Evolutionary conservation across 2,113 vertebrate species (phyloP).

Genomic region (Pygoscelis antarcticus): DNA sequence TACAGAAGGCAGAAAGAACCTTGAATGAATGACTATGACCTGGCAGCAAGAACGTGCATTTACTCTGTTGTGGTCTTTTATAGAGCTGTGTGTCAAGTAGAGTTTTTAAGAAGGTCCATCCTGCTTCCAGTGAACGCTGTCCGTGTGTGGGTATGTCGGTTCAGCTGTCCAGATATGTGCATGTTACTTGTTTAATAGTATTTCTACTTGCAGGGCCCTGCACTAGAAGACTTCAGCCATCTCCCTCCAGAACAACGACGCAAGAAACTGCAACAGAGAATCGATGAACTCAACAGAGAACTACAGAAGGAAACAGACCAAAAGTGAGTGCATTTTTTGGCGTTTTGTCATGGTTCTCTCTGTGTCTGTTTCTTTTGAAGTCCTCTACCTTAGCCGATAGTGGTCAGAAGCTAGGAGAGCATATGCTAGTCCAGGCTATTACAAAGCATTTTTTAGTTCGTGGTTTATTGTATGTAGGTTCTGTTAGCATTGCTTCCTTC

Average conservation of each 20-base stretch:
- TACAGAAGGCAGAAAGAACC: background rate
- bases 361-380: background rate
- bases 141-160: constrained; percentile 45
- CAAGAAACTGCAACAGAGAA: constrained; percentile 93
- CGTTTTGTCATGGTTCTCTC: background rate
- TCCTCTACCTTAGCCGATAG: background rate
- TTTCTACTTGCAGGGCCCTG: constrained; percentile 84
- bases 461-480: background rate
- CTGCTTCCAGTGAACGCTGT: constrained; percentile 44
- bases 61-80: background rate
- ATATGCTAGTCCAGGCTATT: background rate
- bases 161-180: background rate
- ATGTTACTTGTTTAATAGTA: background rate
- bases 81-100: constrained; percentile 13
- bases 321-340: constrained; percentile 76
- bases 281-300: constrained; percentile 93
- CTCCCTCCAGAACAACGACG: constrained; percentile 96
- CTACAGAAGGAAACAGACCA: constrained; percentile 97
- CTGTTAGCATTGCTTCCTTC: background rate
- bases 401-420: background rate
- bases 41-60: background rate
- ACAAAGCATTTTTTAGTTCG: background rate
- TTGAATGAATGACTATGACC: background rate
- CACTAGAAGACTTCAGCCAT: constrained; percentile 95
- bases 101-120: constrained; percentile 8